Conservation (phyloP, 2,113 vertebrate genomes). For the Pelodiscus sinensis region DNA sequence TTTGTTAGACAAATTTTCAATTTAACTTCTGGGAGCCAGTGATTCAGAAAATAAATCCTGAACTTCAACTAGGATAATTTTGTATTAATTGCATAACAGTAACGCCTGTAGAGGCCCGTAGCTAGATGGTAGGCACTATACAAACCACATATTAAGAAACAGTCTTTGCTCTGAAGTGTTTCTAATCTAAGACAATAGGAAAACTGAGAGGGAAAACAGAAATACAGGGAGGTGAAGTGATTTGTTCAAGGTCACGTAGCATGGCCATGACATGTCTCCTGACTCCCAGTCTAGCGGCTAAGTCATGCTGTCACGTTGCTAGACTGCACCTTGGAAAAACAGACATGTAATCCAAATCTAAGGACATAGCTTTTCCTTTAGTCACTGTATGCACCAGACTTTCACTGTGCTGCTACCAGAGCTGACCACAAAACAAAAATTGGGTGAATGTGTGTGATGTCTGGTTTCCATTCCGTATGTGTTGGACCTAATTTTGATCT, state of each 20-base stretch:
- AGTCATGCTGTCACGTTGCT: neutral
- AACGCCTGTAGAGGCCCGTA: neutral
- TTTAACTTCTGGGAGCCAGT: neutral
- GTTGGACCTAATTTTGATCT: neutral
- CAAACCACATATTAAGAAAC: neutral
- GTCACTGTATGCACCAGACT: neutral
- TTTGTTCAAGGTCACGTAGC: neutral
- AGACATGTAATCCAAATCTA: neutral
- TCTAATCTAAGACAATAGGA: neutral
- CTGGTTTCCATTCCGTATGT: neutral
- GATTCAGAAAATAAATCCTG: neutral
- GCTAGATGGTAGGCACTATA: fast-evolving
- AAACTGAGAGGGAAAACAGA: neutral
- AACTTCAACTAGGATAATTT: neutral
- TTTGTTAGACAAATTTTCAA: fast-evolving
- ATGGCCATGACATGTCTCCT: fast-evolving
- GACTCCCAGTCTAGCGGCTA: neutral
- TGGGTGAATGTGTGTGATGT: neutral
- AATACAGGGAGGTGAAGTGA: neutral
- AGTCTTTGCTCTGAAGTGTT: neutral
- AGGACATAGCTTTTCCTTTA: fast-evolving
- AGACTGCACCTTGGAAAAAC: neutral
- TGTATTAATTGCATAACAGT: neutral
- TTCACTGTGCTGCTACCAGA: neutral
- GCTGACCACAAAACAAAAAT: neutral